These are phyloP conservation scores for Cercocebus atys DNA, from an alignment of 2,113 vertebrate species.

Conservation along the genomic window DNA sequence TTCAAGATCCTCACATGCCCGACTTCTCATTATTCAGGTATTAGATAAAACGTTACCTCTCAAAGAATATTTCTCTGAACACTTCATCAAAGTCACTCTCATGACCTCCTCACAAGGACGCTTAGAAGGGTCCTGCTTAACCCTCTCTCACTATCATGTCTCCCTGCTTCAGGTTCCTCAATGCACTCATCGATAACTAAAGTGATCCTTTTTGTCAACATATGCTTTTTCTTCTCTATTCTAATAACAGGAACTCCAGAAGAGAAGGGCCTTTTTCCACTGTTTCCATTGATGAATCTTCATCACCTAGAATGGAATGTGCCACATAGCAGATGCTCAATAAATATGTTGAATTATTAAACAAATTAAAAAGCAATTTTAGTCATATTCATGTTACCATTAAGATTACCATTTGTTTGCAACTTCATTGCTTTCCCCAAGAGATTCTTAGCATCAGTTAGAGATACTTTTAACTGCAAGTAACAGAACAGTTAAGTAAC, in stretches of 20 bases:
- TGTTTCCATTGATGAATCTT: not conserved
- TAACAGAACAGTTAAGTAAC: not conserved
- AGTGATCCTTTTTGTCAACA: too few relatives aligned
- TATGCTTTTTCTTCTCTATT: not conserved
- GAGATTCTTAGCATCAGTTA: not conserved
- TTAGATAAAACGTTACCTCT: not conserved
- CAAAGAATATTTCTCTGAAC: not conserved
- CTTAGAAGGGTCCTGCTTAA: not conserved
- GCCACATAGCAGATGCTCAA: too few relatives aligned
- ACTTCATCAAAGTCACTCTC: not conserved
- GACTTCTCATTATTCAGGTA: not conserved
- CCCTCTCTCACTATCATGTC: not conserved
- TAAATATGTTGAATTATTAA: not conserved
- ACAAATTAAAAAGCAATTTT: not conserved
- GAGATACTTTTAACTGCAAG: not conserved
- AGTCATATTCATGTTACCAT: not conserved
- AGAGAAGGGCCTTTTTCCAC: not conserved
- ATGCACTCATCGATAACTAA: rapidly evolving
- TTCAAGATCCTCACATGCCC: not conserved
- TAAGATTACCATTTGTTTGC: too few relatives aligned
- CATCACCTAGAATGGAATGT: not conserved
- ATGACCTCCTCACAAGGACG: rapidly evolving
- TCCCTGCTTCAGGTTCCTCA: not conserved
- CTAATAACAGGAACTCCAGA: too few relatives aligned
- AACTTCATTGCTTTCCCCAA: not conserved